Evolutionary conservation across 2,888 invertebrate species (phyloP).

Genomic region (Nebria salina): DNA sequence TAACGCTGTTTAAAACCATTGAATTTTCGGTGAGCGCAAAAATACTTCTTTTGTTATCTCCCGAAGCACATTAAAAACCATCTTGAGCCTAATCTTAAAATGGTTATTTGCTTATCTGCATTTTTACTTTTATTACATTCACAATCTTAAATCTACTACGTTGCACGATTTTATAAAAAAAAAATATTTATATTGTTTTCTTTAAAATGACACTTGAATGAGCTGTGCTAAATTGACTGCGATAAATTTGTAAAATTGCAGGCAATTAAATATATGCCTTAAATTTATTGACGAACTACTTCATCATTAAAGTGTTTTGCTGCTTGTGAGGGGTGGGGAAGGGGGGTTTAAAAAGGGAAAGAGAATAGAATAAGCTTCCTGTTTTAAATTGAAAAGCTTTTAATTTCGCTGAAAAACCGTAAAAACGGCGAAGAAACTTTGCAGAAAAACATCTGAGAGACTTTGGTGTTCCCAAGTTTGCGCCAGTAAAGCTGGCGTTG

Average conservation of each 20-base stretch:
- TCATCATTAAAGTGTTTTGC: background rate
- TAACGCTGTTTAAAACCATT: background rate
- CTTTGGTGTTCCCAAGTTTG: background rate
- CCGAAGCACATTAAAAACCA: background rate
- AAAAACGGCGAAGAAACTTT: background rate
- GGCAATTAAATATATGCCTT: background rate
- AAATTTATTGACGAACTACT: background rate
- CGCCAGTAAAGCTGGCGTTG: background rate
- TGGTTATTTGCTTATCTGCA: background rate
- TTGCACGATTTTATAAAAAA: too few relatives aligned
- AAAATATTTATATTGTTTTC: too few relatives aligned
- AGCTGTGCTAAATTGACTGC: background rate
- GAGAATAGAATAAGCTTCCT: conserved; percentile 1
- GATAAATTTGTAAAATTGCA: background rate
- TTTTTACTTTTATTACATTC: background rate
- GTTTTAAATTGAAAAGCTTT: conserved; percentile 1
- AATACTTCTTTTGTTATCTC: background rate
- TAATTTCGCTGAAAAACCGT: background rate
- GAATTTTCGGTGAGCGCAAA: background rate
- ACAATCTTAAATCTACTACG: too few relatives aligned
- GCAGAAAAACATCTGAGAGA: background rate
- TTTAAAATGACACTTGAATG: background rate
- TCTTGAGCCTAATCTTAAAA: background rate
- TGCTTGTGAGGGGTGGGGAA: background rate
- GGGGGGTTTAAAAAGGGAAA: background rate